Conservation (phyloP, 2,113 vertebrate species). For the Callorhinus ursinus region DNA sequence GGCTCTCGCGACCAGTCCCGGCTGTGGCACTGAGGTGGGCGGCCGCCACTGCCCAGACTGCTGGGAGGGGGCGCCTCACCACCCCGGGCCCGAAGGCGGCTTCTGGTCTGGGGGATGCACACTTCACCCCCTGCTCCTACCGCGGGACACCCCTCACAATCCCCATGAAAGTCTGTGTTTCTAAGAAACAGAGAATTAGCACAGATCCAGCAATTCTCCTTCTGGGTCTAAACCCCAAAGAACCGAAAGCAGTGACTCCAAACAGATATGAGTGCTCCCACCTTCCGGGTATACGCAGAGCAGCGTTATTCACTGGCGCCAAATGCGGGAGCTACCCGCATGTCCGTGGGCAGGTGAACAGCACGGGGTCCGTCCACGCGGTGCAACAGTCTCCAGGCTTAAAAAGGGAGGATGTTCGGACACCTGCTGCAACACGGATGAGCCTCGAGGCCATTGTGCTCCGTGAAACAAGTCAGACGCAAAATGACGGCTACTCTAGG, state of each 20-base stretch:
- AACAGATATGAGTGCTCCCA: neutral
- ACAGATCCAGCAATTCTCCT: neutral
- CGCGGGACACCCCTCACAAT: neutral
- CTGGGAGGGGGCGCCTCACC: neutral
- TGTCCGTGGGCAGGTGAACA: neutral
- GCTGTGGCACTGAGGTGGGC: too few relatives aligned
- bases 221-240: neutral
- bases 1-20: neutral
- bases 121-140: neutral
- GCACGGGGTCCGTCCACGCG: neutral
- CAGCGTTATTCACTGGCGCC: neutral
- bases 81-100: neutral
- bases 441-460: neutral
- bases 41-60: neutral
- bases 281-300: rapidly evolving
- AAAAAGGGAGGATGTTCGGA: neutral
- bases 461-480: neutral
- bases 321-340: neutral
- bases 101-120: neutral
- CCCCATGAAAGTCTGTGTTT: neutral
- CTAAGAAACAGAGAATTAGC: neutral
- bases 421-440: too few relatives aligned
- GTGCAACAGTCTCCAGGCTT: neutral
- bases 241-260: neutral
- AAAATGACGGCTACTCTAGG: neutral